phyloP scores from a whole-genome alignment of 2,797 vertebrate species.

The Muraenolepis orangiensis region DNA sequence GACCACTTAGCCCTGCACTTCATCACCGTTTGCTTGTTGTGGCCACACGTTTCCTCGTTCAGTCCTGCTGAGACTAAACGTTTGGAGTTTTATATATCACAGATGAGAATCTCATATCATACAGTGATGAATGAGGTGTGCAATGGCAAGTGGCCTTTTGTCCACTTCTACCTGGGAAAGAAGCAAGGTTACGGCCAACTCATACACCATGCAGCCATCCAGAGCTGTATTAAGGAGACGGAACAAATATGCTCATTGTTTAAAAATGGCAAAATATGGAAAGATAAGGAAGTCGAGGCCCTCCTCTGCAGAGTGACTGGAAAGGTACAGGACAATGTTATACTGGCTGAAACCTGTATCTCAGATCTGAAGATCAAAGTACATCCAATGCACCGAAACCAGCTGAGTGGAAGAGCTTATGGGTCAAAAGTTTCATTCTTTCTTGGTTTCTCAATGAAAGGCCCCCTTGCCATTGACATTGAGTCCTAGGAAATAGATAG shows the following conservation, averaged over 20 bases:
- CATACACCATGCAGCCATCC: slow-evolving; percentile 39
- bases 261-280: slow-evolving; percentile 60
- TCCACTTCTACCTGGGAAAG: slow-evolving; percentile 67
- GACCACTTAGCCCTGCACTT: slow-evolving; percentile 48
- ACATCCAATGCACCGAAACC: slow-evolving; percentile 48
- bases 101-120: slow-evolving; percentile 45
- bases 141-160: slow-evolving; percentile 51
- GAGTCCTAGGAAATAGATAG: too few relatives aligned
- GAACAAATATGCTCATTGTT: slow-evolving; percentile 40
- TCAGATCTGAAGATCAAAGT: slow-evolving; percentile 44
- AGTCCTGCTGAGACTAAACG: fast-evolving
- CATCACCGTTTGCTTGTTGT: slow-evolving; percentile 55
- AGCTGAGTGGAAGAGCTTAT: slow-evolving; percentile 31
- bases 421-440: slow-evolving; percentile 56
- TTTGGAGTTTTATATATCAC: slow-evolving; percentile 39
- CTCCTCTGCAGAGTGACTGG: slow-evolving; percentile 52
- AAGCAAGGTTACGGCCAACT: slow-evolving; percentile 47
- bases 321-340: slow-evolving; percentile 1
- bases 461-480: slow-evolving; percentile 63
- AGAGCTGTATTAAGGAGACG: neutral
- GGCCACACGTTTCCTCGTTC: slow-evolving; percentile 24
- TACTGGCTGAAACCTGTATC: slow-evolving; percentile 41
- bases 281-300: slow-evolving; percentile 31
- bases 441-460: slow-evolving; percentile 64
- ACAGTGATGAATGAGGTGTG: slow-evolving; percentile 45